Evolutionary conservation across 2,113 vertebrate genomes (phyloP), one percentile per base, ranked within the genome.

Genomic region (Corydoras maculifer): DNA sequence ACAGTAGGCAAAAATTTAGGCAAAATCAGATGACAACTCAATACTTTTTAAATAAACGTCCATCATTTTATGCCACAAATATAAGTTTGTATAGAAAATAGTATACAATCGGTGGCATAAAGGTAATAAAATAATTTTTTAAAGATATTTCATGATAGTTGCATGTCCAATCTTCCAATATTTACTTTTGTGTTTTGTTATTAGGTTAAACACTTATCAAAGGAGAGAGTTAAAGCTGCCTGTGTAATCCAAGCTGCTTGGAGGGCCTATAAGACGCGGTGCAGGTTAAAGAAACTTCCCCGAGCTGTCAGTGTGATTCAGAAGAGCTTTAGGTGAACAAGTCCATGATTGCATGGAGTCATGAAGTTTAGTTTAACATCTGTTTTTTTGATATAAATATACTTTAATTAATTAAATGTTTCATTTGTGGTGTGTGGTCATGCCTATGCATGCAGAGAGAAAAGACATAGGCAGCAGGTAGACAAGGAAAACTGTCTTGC

Each of bases 271-370:
- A 88, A 80, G 82, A 95, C 91, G 29, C 88, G 96, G 66, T 90
- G 85, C 69, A 88, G 94, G 80, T 79, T 97, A 72, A 94, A 90
- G 88, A 94, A 84, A 66, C 92, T 99, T 14, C 91, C 83, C 29
- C 84, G 87, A 82, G 92, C 90, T 1, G 90, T 96, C 61, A 88
- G 84, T 32, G 30, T 74, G 30, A 86, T 99, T 83, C 96, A 99
- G 84, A 92, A 91, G 63, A 92, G 82, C 85, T 98, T 94, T 89
- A 95, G 96, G 95, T 99, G 81, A 78, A 65, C 3, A n/a, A n/a
- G 6, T 7, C 54, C n/a, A 14, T 53, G 51, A 14, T 53, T 6
- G 1, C 35, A 43, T 43, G 35, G 13, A 14, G 51, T 53, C 9
- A 10, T 53, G 51, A 14, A 8, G 51, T 53, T 14, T 53, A 53